Evolutionary conservation across 1,140 invertebrate genomes (phyloP).

Genomic region (Drosophila mauritiana): DNA sequence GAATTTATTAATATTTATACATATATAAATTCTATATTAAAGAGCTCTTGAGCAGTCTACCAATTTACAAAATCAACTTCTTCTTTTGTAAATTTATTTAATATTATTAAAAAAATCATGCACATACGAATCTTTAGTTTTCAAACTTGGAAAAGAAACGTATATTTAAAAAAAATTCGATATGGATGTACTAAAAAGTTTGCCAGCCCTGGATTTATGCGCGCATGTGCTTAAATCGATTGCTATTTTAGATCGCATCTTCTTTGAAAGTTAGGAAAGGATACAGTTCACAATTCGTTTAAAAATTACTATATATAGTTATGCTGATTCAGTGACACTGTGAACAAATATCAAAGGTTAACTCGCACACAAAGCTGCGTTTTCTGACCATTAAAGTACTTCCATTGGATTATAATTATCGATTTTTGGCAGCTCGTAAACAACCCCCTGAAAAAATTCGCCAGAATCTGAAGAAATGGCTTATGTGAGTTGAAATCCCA

Average conservation of each 20-base stretch:
- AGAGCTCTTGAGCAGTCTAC: no score
- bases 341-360: neutral
- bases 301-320: neutral
- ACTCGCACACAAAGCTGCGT: neutral
- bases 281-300: neutral
- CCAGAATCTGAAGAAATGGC: neutral
- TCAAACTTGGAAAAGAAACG: no score
- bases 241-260: neutral
- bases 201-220: no score
- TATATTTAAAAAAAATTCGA: no score
- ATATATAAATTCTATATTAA: no score
- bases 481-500: conserved; percentile 21
- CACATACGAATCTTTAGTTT: no score
- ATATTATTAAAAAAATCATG: no score
- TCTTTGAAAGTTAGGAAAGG: neutral
- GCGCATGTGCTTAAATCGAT: conserved; percentile 1
- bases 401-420: neutral
- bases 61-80: no score
- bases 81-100: no score
- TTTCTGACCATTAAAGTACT: neutral
- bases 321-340: neutral
- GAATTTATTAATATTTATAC: no score
- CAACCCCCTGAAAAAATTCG: conserved; percentile 1
- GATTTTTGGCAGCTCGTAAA: conserved; percentile 10
- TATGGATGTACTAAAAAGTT: neutral